Percentiles rank a stretch among this genome's conserved stretches.
These are phyloP conservation scores for Chelonoidis abingdonii DNA, from an alignment of 2,113 vertebrate genomes.

Conservation along the genomic window DNA sequence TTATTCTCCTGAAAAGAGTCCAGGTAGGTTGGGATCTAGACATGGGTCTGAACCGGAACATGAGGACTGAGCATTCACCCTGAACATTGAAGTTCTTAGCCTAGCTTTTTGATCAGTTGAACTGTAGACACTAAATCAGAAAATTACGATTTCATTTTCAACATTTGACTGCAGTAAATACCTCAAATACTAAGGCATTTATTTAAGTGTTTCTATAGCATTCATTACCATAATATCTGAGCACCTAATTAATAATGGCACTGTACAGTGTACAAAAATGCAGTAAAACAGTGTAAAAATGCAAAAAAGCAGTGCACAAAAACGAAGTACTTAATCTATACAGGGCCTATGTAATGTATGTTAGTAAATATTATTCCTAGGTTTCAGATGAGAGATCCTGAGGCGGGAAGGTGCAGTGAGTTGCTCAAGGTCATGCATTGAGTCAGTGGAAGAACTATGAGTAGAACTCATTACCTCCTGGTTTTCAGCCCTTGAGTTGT, in stretches of 20 bases:
- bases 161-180: rapidly evolving
- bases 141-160: not conserved
- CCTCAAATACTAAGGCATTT: not conserved
- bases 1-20: not conserved
- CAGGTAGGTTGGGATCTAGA: not conserved
- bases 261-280: rapidly evolving
- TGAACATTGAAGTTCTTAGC: not conserved
- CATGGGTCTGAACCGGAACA: not conserved
- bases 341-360: not conserved
- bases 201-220: not conserved
- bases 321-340: constrained; percentile 6
- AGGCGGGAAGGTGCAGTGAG: not conserved
- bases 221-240: not conserved
- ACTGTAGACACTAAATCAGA: not conserved
- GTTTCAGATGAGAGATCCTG: not conserved
- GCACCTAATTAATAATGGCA: not conserved
- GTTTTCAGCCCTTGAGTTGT: not conserved
- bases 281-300: not conserved
- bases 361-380: not conserved
- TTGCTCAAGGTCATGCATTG: rapidly evolving
- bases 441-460: rapidly evolving
- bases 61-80: not conserved
- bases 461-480: not conserved
- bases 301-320: not conserved
- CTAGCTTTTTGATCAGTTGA: rapidly evolving